phyloP scores from a whole-genome alignment of 2,113 vertebrate species.

The Arizona elegans region DNA sequence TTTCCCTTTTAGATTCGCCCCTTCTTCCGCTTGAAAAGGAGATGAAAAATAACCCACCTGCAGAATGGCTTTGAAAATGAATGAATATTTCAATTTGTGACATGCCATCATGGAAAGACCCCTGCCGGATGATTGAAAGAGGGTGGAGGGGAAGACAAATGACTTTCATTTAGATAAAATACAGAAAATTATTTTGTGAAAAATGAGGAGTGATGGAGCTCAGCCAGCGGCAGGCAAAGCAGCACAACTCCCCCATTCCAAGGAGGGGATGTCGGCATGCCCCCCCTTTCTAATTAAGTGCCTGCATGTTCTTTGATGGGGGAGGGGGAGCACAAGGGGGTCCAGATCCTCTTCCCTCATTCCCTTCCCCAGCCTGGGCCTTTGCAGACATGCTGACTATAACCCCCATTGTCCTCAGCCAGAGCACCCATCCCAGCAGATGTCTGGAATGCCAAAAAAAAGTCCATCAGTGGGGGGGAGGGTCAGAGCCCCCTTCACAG shows the following conservation, averaged over 20 bases:
- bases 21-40: conserved; percentile 14
- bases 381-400: background rate
- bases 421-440: background rate
- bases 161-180: conserved; percentile 77
- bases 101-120: conserved; percentile 59
- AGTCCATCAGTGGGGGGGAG: background rate
- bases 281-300: background rate
- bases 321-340: background rate
- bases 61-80: conserved; percentile 70
- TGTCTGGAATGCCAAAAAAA: background rate
- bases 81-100: conserved; percentile 77
- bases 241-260: accelerated
- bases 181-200: conserved; percentile 74
- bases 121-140: conserved; percentile 62
- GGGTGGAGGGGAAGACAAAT: conserved; percentile 65
- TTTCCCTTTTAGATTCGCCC: conserved; percentile 50
- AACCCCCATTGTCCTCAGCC: background rate
- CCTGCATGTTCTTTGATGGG: background rate
- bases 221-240: conserved; percentile 31
- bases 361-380: background rate
- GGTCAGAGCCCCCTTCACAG: background rate
- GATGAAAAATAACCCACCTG: background rate
- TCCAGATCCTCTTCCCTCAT: background rate
- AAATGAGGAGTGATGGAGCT: conserved; percentile 72
- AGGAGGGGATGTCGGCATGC: background rate